Conservation (phyloP, 2,113 vertebrate species). For the Acrocephalus kingi region DNA sequence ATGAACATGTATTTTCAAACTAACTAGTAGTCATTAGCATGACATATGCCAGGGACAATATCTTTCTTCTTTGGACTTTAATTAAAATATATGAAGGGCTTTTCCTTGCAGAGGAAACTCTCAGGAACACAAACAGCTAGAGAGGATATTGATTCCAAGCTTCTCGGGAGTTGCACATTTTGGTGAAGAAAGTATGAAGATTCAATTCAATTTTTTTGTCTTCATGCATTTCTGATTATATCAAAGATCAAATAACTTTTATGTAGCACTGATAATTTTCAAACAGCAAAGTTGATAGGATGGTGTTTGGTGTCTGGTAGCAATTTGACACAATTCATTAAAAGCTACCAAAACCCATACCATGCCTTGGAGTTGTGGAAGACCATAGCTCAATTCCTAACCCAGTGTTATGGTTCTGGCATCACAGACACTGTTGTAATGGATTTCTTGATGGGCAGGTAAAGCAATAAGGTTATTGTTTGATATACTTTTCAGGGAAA, state of each 20-base stretch:
- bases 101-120: background rate
- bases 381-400: background rate
- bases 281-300: background rate
- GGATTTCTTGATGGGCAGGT: background rate
- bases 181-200: background rate
- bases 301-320: background rate
- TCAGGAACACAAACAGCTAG: background rate
- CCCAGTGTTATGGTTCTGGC: background rate
- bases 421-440: background rate
- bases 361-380: background rate
- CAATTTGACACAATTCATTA: background rate
- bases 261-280: background rate
- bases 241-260: background rate
- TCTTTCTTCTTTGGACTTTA: slow-evolving; percentile 11
- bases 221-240: background rate
- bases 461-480: background rate
- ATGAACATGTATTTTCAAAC: background rate
- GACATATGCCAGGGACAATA: background rate
- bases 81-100: slow-evolving; percentile 34
- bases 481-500: background rate
- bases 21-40: background rate
- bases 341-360: background rate
- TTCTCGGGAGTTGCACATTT: background rate
- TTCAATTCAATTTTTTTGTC: background rate
- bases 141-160: background rate